Percentiles rank a stretch among this genome's conserved stretches.
Evolutionary conservation across 2,113 vertebrate genomes (phyloP).

Genomic region (Elaphurus davidianus): DNA sequence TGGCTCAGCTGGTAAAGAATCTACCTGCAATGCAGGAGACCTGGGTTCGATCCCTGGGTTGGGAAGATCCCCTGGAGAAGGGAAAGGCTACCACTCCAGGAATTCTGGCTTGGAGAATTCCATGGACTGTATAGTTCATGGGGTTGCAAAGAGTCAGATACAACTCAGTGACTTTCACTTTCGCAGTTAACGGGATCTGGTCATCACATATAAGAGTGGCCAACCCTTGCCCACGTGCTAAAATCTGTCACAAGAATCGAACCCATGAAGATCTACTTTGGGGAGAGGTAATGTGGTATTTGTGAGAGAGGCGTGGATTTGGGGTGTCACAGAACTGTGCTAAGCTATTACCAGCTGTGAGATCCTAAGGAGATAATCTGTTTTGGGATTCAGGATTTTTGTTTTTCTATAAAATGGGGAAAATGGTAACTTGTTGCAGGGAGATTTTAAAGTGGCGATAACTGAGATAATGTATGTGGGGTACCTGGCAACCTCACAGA

Average conservation of each 20-base stretch:
- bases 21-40: neutral
- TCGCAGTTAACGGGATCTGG: neutral
- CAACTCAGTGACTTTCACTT: neutral
- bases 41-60: neutral
- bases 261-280: neutral
- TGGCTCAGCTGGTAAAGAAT: neutral
- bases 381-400: neutral
- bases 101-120: neutral
- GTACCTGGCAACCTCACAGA: neutral
- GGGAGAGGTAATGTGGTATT: neutral
- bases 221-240: neutral
- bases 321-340: neutral
- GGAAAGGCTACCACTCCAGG: neutral
- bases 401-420: neutral
- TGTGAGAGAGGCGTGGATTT: neutral
- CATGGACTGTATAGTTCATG: neutral
- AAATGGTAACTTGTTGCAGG: neutral
- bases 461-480: accelerated
- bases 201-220: neutral
- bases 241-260: neutral
- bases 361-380: neutral
- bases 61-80: neutral
- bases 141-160: neutral
- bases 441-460: neutral
- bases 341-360: neutral